Evolutionary conservation across 2,113 vertebrate species (phyloP).

Genomic region (Picathartes gymnocephalus): DNA sequence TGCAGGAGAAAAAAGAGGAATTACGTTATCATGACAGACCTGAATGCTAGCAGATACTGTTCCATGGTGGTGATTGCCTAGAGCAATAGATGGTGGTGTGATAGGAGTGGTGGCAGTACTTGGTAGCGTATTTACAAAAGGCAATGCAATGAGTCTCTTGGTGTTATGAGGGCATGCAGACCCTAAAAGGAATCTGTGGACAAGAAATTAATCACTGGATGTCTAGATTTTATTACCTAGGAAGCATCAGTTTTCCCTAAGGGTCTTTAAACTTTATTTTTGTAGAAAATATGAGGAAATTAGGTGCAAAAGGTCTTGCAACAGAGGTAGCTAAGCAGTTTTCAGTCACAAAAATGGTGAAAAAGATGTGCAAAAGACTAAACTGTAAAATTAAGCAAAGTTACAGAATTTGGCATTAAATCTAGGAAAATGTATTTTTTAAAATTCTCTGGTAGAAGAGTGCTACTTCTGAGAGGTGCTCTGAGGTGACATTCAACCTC

Average conservation of each 20-base stretch:
- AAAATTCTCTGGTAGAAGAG: neutral
- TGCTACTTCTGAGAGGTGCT: neutral
- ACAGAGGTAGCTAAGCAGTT: neutral
- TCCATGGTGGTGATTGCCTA: neutral
- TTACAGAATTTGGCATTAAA: neutral
- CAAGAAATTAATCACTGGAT: neutral
- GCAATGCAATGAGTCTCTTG: neutral
- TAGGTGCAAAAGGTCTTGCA: neutral
- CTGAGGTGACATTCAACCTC: neutral
- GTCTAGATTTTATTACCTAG: neutral
- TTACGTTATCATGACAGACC: neutral
- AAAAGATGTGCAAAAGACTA: neutral
- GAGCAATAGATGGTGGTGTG: neutral
- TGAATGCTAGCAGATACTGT: neutral
- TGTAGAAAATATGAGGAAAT: neutral
- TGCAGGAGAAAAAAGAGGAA: neutral
- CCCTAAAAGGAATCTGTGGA: neutral
- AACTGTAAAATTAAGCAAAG: neutral
- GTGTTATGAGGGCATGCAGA: neutral
- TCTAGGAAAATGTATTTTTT: neutral
- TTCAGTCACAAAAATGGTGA: neutral
- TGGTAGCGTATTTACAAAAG: neutral
- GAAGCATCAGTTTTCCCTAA: neutral
- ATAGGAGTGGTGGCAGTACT: neutral
- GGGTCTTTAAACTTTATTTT: neutral